Evolutionary conservation across 2,113 vertebrate species (phyloP), one percentile per base, ranked within the genome.

Genomic region (Dipodomys stephensi): DNA sequence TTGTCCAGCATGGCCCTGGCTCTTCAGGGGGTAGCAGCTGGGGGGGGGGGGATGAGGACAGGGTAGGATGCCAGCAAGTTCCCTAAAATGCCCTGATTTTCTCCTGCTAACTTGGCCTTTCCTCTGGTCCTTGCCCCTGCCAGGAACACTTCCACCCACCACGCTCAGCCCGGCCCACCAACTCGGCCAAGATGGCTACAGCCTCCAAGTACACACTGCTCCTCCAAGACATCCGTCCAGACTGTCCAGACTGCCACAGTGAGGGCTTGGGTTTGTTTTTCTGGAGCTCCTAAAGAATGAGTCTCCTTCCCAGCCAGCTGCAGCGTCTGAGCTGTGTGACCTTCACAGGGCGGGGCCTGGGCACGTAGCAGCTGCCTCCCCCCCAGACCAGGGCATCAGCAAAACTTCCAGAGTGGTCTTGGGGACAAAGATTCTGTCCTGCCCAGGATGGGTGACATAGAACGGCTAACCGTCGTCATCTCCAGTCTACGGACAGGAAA

Each of bases 221-320:
- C 83, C 68, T 89, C 67, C 65, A 44, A 73, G 80, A 88, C 62
- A 91, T 53, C 91, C 65, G 83, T 73, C 46, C 35, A 12, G 30
- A 87, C 64, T 32, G 83, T 73, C 46, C 35, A 12, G 30, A 87
- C 64, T 32, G 30, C 35, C 60, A 60, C 30, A 13, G 15, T 13
- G 1, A 35, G 28, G 10, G 22, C 10, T 4, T 6, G 25, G 19
- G 53, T 28, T 72, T 25, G 4, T 64, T 68, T 68, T 53, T 62
- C 74, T 35, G 44, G 71, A 18, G 74, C 73, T 30, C 62, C 39
- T 20, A 1, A 44, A 25, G 53, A 23, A 28, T 4, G 13, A 71
- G 6, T 64, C 71, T 80, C 35, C 79, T 46, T 27, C 71, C 53
- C 25, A 11, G 19, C 18, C 2, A 0, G 0, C 15, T 16, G 49